Percentiles rank a stretch among this genome's conserved stretches.
Evolutionary conservation across 2,113 vertebrate species (phyloP).

Genomic region (Rhinoderma darwinii): DNA sequence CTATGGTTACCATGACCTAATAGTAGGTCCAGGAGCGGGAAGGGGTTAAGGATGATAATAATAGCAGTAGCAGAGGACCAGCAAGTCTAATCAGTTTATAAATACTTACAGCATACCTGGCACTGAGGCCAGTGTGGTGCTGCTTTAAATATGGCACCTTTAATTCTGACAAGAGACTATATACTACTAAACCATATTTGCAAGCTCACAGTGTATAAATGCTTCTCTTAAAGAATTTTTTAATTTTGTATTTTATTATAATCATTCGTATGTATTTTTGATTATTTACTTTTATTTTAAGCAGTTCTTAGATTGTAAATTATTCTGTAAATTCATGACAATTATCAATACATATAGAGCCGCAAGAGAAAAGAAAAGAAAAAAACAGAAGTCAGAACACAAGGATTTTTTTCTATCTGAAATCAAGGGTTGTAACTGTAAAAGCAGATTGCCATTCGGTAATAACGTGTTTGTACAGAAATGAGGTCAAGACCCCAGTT

Average conservation of each 20-base stretch:
- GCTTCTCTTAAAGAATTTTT: not conserved
- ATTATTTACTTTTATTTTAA: not conserved
- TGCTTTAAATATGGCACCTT: too few relatives aligned
- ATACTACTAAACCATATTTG: too few relatives aligned
- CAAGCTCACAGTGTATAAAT: not conserved
- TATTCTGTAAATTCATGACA: not conserved
- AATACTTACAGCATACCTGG: too few relatives aligned
- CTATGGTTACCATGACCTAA: too few relatives aligned
- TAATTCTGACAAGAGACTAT: too few relatives aligned
- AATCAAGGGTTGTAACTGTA: conserved; percentile 23
- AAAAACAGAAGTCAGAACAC: not conserved
- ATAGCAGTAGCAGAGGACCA: too few relatives aligned
- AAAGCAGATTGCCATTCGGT: conserved; percentile 38
- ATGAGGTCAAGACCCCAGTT: conserved; percentile 48
- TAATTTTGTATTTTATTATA: not conserved
- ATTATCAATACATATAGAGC: not conserved
- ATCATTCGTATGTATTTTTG: not conserved
- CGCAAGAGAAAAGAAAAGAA: not conserved
- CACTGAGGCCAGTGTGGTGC: too few relatives aligned
- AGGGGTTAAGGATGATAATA: too few relatives aligned
- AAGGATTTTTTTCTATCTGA: conserved; percentile 14
- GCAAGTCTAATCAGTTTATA: too few relatives aligned
- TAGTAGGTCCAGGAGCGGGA: too few relatives aligned
- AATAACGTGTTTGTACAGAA: conserved; percentile 43
- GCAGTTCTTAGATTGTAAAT: not conserved